Base-by-base conservation (phyloP, 2,888 invertebrate species). In the Octodonta nipae region DNA sequence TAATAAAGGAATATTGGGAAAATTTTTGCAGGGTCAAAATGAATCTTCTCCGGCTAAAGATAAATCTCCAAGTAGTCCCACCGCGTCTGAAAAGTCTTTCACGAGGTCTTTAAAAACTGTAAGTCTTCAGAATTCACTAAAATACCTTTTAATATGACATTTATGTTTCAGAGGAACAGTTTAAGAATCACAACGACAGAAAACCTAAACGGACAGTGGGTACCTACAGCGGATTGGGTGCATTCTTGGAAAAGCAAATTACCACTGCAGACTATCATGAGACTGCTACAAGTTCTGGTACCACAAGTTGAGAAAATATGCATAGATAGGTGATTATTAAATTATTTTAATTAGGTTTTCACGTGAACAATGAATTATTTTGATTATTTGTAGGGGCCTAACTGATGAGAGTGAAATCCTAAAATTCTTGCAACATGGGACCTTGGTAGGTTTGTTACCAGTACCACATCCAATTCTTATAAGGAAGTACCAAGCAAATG, bases 261-360 rank as follows among this genome's bases (percentile, higher is more conserved):
- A 44, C 98, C 98, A 4, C 67, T 98, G 47, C 98, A 98, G 70
- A 99, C 98, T 33, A 96, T 99, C 50, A 98, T 98, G 96, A 69
- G 98, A 46, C 72, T 98, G 54, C 66, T 98, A 45, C 98, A 99
- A 67, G 96, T 99, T 15, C 70, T 98, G 4, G 98, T 98, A 43
- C 98, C 98, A 32, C 98, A 99, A 67, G 98, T 98, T 13, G 98
- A 99, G 67, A 99, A 98, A 68, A 98, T 98, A 50, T 99, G 98
- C 65, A 98, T 98, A 54, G 98, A 95, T 64, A 93, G 92, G 89
- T 89, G 55, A 10, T 22, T 3, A 22, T 10, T 4, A 4, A 22
- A 22, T 3, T n/a, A 2, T 11, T 7, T 7, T 7, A 22, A n/a
- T 22, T 22, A 22, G 22, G 11, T 3, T 22, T 10, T 22, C n/a